phyloP scores from a whole-genome alignment of 2,797 vertebrate genomes.

The Meda fulgida region DNA sequence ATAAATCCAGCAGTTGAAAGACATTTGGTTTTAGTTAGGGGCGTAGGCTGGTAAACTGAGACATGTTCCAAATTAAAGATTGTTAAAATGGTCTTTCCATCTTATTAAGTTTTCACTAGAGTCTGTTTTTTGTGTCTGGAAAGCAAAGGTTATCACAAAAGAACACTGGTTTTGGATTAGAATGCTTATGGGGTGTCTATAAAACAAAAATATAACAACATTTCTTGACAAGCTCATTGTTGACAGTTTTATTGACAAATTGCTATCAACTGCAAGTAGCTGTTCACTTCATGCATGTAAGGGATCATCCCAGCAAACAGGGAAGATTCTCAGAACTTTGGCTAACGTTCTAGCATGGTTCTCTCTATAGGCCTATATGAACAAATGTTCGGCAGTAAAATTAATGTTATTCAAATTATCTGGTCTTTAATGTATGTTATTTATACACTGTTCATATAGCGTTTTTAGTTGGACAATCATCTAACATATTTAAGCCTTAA shows the following conservation, averaged over 20 bases:
- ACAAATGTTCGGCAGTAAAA: neutral
- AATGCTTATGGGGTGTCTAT: neutral
- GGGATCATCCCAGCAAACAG: slow-evolving; percentile 6
- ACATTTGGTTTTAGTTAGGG: slow-evolving; percentile 62
- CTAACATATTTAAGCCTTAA: neutral
- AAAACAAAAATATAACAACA: neutral
- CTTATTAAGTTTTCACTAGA: slow-evolving; percentile 45
- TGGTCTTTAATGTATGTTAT: neutral
- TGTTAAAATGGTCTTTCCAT: slow-evolving; percentile 21
- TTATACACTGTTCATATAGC: neutral
- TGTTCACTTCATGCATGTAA: neutral
- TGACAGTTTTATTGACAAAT: slow-evolving; percentile 15
- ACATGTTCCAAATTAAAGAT: slow-evolving; percentile 54
- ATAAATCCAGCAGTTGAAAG: slow-evolving; percentile 37
- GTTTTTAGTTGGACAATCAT: neutral
- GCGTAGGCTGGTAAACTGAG: slow-evolving; percentile 37
- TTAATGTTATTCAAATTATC: neutral
- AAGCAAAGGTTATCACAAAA: slow-evolving; percentile 20
- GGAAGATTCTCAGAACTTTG: neutral
- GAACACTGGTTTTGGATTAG: neutral
- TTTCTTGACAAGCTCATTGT: slow-evolving; percentile 3
- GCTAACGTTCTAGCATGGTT: neutral
- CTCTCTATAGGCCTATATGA: neutral
- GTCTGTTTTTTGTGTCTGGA: neutral
- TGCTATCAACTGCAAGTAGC: neutral